phyloP scores from a whole-genome alignment of 1,140 invertebrate species.

The Melitaea cinxia region DNA sequence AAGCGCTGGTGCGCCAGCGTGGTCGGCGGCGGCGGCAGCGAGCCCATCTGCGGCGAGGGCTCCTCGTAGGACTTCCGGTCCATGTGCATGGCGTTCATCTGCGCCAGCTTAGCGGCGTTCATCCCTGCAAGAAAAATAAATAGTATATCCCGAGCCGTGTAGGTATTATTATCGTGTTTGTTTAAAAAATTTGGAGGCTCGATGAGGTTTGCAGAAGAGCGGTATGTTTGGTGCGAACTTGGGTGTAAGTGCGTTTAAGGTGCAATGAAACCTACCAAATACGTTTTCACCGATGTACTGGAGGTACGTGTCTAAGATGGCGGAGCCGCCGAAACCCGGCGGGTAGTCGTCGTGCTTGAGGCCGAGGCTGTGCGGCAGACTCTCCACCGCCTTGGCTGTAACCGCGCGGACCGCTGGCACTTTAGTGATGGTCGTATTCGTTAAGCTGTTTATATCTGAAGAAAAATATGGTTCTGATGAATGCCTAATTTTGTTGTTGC shows the following conservation, averaged over 20 bases:
- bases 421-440: constrained; percentile 83
- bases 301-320: constrained; percentile 91
- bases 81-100: constrained; percentile 86
- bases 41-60: constrained; percentile 74
- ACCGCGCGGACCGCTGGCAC: constrained; percentile 82
- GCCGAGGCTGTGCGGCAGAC: constrained; percentile 64
- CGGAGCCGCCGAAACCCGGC: constrained; percentile 84
- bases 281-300: constrained; percentile 92
- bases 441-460: constrained; percentile 81
- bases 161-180: no score
- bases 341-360: constrained; percentile 77
- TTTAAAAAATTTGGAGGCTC: no score
- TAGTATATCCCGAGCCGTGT: no score
- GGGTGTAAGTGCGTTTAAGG: background rate
- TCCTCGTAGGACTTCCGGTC: constrained; percentile 80
- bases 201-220: no score
- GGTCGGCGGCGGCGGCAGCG: constrained; percentile 74
- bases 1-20: constrained; percentile 82
- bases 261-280: constrained; percentile 74
- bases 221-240: background rate
- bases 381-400: constrained; percentile 85
- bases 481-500: background rate
- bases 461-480: background rate
- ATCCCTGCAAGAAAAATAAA: constrained; percentile 69
- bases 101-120: constrained; percentile 86